A percentile compares a stretch with the other conserved stretches of the same genome.
phyloP scores from a whole-genome alignment of 2,113 vertebrate genomes.

The Cynocephalus volans region DNA sequence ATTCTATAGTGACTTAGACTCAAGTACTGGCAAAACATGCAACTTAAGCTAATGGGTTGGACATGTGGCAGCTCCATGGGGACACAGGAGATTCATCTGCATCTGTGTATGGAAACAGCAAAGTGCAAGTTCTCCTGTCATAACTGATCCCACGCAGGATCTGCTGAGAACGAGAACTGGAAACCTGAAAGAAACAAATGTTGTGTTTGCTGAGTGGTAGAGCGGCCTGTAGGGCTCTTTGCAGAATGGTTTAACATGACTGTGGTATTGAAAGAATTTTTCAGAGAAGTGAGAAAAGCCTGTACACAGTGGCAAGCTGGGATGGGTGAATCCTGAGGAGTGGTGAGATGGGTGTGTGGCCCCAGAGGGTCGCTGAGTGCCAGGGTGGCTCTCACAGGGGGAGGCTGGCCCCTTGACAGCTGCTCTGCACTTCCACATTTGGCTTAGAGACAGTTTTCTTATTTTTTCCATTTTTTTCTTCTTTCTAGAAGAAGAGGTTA shows the following conservation, averaged over 20 bases:
- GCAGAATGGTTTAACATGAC: background rate
- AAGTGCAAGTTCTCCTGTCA: background rate
- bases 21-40: background rate
- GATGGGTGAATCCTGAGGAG: accelerated
- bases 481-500: background rate
- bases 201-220: background rate
- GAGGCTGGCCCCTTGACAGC: background rate
- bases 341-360: background rate
- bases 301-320: accelerated
- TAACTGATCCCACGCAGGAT: too few species aligned
- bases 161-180: background rate
- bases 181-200: background rate
- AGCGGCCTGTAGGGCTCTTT: background rate
- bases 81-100: accelerated
- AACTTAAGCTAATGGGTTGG: background rate
- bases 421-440: background rate
- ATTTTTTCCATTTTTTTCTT: background rate
- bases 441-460: background rate
- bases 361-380: accelerated
- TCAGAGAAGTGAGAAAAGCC: background rate
- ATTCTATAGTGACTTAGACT: background rate
- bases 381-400: accelerated
- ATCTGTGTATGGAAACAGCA: accelerated
- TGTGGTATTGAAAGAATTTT: background rate
- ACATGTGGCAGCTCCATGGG: background rate